Evolutionary conservation across 2,888 invertebrate species (phyloP), one percentile per base, ranked within the genome.

Genomic region (Nymphalis urticae): DNA sequence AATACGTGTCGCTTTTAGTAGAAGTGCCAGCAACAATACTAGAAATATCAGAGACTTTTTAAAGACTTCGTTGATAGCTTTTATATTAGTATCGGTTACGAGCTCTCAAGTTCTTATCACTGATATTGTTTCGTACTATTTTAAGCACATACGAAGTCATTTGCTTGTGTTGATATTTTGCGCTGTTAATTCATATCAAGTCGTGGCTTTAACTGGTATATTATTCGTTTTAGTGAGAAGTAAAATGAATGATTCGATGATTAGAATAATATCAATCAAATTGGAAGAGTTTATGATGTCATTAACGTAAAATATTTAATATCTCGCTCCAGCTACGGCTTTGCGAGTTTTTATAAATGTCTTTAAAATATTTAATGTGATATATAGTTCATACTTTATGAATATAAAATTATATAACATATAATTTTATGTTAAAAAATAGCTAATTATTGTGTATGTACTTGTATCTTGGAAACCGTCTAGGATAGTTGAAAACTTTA

Each of bases 51-150:
- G 62, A 17, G 73, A 78, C 63, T 71, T 75, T 10, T 64, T 81
- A 2, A 84, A 82, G 72, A 77, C 79, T 5, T 75, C 79, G 0
- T 48, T 83, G 0, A 76, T 87, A 0, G 80, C 82, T 0, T 85
- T 85, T 42, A 75, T 85, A 9, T 73, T 89, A 21, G 77, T 88
- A 3, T 80, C 80, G 48, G 81, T 87, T 13, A 80, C 84, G 0
- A 85, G 86, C 73, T 68, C 88, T 9, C 89, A 88, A 73, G 82
- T 88, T 1, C 76, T 89, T 0, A 13, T 82, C 1, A 83, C 80
- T 0, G 88, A 89, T 73, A 62, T 85, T 1, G 68, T 79, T 24
- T 75, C 79, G 0, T 71, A 73, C 27, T 74, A 77, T 48, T 74
- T 76, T 16, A 64, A 63, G 2, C 36, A 73, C 16, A 72, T 67